Conservation (phyloP, 2,113 vertebrate genomes). For the Fregata magnificens region DNA sequence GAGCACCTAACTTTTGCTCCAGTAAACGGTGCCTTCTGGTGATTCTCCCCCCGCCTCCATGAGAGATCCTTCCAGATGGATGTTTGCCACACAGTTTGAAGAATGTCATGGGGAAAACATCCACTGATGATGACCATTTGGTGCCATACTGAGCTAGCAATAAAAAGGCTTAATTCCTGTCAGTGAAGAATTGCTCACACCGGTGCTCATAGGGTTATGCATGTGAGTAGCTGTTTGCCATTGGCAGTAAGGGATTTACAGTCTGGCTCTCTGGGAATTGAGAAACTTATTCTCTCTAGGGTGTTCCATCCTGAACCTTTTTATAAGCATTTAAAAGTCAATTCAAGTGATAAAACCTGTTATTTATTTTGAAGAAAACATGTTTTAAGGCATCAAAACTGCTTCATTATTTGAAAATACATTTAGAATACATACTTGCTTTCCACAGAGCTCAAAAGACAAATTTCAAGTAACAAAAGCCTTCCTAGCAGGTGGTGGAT, state of each 20-base stretch:
- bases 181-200: neutral
- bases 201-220: neutral
- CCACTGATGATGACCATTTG: neutral
- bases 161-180: neutral
- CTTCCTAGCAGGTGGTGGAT: conserved; percentile 56
- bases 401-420: conserved; percentile 55
- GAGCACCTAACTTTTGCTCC: neutral
- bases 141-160: neutral
- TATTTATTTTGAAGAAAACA: conserved; percentile 55
- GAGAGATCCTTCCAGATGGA: neutral
- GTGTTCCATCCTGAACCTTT: neutral
- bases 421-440: conserved; percentile 5
- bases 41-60: no score
- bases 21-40: neutral
- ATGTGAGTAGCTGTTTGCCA: neutral
- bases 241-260: neutral
- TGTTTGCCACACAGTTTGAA: neutral
- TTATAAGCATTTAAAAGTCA: conserved; percentile 49
- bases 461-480: conserved; percentile 58
- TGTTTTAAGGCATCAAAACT: conserved; percentile 46
- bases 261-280: neutral
- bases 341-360: conserved; percentile 49
- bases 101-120: neutral
- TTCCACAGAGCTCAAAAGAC: conserved; percentile 25
- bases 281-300: conserved; percentile 20